A percentile compares a stretch with the other conserved stretches of the same genome.
Conservation (phyloP, 2,113 vertebrate genomes). For the Sterrhoptilus dennistouni region DNA sequence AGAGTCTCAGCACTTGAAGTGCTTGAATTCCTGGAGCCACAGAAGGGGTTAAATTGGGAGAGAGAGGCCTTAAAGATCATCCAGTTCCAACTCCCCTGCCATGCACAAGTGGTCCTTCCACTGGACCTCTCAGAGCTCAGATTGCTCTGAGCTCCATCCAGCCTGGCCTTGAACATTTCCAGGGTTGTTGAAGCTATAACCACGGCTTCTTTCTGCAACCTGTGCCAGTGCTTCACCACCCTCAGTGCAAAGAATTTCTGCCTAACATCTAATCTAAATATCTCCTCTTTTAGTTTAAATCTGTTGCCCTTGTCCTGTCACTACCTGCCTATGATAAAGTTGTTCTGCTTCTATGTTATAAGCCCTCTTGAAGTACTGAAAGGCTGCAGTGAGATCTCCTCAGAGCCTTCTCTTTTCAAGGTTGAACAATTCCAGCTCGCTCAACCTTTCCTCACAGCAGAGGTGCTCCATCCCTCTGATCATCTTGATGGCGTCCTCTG, state of each 20-base stretch:
- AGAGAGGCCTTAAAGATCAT: neutral
- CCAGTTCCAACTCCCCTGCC: neutral
- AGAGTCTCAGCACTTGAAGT: neutral
- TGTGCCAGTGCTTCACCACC: neutral
- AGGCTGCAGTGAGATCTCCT: neutral
- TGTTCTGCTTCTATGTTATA: neutral
- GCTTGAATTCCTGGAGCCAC: neutral
- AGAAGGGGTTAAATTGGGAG: neutral
- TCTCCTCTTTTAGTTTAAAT: neutral
- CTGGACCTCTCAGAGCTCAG: neutral
- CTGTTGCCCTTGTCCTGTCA: neutral
- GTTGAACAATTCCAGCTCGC: neutral
- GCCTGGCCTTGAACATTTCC: neutral
- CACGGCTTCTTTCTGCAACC: neutral
- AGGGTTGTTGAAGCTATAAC: neutral
- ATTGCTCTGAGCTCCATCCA: neutral
- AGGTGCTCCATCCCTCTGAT: rapidly evolving
- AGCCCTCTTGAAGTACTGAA: neutral
- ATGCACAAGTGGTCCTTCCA: neutral
- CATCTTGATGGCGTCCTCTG: neutral
- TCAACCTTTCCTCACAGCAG: neutral
- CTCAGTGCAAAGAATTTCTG: neutral
- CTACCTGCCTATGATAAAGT: neutral
- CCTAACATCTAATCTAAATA: neutral
- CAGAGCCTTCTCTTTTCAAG: neutral